phyloP scores from a whole-genome alignment of 2,797 vertebrate genomes.

The Silurus aristotelis region DNA sequence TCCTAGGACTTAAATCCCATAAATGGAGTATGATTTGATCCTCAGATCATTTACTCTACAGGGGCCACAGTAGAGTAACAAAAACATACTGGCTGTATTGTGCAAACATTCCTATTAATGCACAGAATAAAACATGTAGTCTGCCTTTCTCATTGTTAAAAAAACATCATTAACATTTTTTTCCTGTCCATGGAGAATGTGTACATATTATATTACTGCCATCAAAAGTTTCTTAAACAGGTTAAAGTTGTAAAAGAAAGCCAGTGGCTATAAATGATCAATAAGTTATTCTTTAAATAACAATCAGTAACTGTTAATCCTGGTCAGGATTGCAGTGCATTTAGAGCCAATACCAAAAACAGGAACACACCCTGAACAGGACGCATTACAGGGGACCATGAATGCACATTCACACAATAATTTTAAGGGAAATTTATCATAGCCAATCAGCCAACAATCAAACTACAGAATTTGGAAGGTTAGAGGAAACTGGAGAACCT shows the following conservation, averaged over 20 bases:
- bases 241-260: not conserved
- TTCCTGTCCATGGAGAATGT: not conserved
- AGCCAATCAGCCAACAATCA: not conserved
- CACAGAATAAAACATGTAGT: conserved; percentile 66
- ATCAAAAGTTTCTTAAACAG: not conserved
- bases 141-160: conserved; percentile 43
- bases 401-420: not conserved
- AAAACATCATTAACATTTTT: conserved; percentile 34
- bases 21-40: conserved; percentile 66
- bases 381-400: not conserved
- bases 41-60: conserved; percentile 58
- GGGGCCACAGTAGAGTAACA: conserved; percentile 53
- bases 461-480: not conserved
- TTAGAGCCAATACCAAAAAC: not conserved
- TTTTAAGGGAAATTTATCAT: not conserved
- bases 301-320: not conserved
- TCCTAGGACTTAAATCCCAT: conserved; percentile 49
- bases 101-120: conserved; percentile 58
- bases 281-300: not conserved
- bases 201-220: not conserved
- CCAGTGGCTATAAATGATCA: not conserved
- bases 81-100: conserved; percentile 67
- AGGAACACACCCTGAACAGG: not conserved
- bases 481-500: not conserved
- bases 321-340: conserved; percentile 4